Percentiles rank a stretch among this genome's conserved stretches.
Evolutionary conservation across 2,888 invertebrate species (phyloP).

Genomic region (Dicyrtomina minuta): DNA sequence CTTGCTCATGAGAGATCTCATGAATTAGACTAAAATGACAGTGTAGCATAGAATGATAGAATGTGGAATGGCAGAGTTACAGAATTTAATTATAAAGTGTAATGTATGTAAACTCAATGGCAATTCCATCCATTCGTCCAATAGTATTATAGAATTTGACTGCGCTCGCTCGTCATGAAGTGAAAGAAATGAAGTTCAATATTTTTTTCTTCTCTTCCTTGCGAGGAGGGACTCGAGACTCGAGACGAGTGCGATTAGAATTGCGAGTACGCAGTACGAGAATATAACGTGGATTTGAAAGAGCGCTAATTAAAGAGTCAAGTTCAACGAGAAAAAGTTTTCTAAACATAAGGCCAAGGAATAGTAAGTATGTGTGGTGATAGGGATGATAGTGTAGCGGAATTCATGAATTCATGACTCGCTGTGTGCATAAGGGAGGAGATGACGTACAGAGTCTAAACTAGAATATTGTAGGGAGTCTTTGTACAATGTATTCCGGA

Average conservation of each 20-base stretch:
- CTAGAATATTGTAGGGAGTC: too few species aligned
- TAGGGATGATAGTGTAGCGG: too few species aligned
- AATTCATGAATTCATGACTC: too few species aligned
- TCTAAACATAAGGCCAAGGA: conserved; percentile 3
- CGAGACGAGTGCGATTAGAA: too few species aligned
- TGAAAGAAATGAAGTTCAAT: conserved; percentile 13
- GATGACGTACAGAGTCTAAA: neutral
- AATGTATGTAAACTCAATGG: too few species aligned
- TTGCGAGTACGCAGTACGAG: neutral
- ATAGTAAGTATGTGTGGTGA: too few species aligned
- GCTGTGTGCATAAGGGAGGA: too few species aligned
- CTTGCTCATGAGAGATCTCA: neutral
- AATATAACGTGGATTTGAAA: conserved; percentile 8
- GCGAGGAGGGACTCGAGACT: too few species aligned
- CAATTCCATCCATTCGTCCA: too few species aligned
- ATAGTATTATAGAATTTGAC: too few species aligned
- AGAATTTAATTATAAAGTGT: too few species aligned
- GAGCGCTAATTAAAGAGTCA: conserved; percentile 28
- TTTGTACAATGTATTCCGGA: neutral
- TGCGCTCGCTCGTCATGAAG: too few species aligned
- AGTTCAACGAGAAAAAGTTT: conserved; percentile 19
- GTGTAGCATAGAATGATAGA: neutral
- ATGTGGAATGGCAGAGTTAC: neutral
- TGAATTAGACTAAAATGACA: neutral
- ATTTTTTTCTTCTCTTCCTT: conserved; percentile 17